Percentiles rank a stretch among this genome's conserved stretches.
These are phyloP conservation scores for Hypotaenidia okinawae DNA, from an alignment of 2,797 vertebrate genomes.

Conservation along the genomic window DNA sequence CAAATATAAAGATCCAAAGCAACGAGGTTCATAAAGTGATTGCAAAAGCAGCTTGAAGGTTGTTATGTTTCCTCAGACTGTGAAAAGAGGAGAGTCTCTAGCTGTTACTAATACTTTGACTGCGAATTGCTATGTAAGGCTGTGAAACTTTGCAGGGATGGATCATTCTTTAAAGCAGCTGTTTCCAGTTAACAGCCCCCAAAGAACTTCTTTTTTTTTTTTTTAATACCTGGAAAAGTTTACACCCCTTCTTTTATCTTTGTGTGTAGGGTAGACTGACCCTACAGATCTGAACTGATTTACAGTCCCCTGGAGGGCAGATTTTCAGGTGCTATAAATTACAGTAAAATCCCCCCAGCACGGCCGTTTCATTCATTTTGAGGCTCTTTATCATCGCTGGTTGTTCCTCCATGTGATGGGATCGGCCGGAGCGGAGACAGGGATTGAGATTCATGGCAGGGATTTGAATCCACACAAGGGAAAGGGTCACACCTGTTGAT, in stretches of 20 bases:
- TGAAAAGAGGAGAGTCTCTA: not conserved
- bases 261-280: conserved; percentile 2
- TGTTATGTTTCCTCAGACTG: not conserved
- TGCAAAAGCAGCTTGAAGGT: not conserved
- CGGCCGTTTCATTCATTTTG: not conserved
- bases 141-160: not conserved
- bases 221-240: conserved; percentile 46
- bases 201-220: conserved; percentile 5
- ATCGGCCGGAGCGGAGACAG: not conserved
- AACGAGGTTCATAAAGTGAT: not conserved
- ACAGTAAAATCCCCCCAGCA: not conserved
- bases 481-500: conserved; percentile 21
- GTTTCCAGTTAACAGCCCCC: conserved; percentile 41
- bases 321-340: conserved; percentile 31
- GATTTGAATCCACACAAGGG: not conserved
- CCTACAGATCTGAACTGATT: conserved; percentile 28
- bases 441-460: not conserved
- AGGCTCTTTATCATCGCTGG: not conserved
- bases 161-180: conserved; percentile 45
- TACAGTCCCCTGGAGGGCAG: not conserved
- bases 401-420: not conserved
- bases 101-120: not conserved
- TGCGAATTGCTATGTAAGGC: not conserved
- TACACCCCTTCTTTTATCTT: conserved; percentile 42
- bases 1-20: not conserved